phyloP scores from a whole-genome alignment of 1,140 invertebrate genomes.

The Drosophila azteca region DNA sequence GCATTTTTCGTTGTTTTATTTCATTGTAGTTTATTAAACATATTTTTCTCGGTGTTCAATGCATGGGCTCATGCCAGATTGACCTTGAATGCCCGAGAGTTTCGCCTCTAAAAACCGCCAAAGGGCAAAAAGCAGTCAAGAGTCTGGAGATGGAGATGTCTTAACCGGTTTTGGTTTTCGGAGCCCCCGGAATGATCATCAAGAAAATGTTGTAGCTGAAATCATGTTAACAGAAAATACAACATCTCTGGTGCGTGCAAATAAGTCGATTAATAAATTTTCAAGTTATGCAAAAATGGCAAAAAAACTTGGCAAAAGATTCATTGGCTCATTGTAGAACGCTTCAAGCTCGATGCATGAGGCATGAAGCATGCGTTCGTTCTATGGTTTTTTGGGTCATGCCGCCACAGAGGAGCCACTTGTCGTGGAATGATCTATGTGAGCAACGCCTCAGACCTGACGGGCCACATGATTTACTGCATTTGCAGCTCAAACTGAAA shows the following conservation, averaged over 20 bases:
- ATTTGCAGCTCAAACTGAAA: conserved; percentile 17
- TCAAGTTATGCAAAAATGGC: conserved; percentile 58
- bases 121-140: conserved; percentile 51
- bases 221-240: conserved; percentile 60
- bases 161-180: conserved; percentile 37
- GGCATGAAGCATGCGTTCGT: conserved; percentile 1
- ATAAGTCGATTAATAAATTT: conserved; percentile 72
- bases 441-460: conserved; percentile 10
- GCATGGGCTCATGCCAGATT: conserved; percentile 35
- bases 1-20: conserved; percentile 46
- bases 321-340: conserved; percentile 61
- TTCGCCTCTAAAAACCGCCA: conserved; percentile 32
- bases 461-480: conserved; percentile 38
- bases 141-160: conserved; percentile 41
- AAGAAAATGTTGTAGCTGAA: conserved; percentile 30
- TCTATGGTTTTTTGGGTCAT: conserved; percentile 44
- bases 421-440: conserved; percentile 36
- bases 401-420: conserved; percentile 30
- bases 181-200: conserved; percentile 17
- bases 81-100: conserved; percentile 62
- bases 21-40: conserved; percentile 24
- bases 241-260: conserved; percentile 61
- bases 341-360: neutral
- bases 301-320: conserved; percentile 49
- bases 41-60: conserved; percentile 35